phyloP scores from a whole-genome alignment of 2,888 invertebrate species.

The Pegoplata infirma region DNA sequence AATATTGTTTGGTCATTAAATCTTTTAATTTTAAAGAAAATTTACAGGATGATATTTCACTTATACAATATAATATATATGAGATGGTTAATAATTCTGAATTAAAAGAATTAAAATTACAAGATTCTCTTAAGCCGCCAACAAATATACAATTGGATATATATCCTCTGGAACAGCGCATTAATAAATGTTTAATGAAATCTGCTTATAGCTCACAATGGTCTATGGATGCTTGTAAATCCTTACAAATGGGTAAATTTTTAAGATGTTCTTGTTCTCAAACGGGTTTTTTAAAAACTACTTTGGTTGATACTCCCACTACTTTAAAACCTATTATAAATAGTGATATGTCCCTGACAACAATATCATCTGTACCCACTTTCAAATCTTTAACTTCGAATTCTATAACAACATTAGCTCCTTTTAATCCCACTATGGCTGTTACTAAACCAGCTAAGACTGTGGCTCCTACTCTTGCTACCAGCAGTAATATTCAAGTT shows the following conservation, averaged over 20 bases:
- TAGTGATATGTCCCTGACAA: not conserved
- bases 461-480: not conserved
- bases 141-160: conserved; percentile 49
- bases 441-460: not conserved
- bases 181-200: conserved; percentile 57
- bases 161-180: conserved; percentile 37
- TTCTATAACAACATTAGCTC: not conserved
- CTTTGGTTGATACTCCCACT: conserved; percentile 1
- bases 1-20: conserved; percentile 51
- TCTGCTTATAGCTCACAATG: conserved; percentile 35
- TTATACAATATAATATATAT: conserved; percentile 53
- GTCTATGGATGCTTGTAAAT: conserved; percentile 45
- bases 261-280: conserved; percentile 52
- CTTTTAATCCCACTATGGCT: not conserved
- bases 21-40: conserved; percentile 43
- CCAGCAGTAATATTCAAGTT: conserved; percentile 29
- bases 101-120: conserved; percentile 40
- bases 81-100: conserved; percentile 15
- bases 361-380: conserved; percentile 8
- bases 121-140: not conserved
- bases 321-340: conserved; percentile 5
- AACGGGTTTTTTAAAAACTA: conserved; percentile 53
- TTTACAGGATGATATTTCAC: conserved; percentile 22
- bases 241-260: conserved; percentile 41
- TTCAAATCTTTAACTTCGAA: conserved; percentile 22